Evolutionary conservation across 2,888 invertebrate genomes (phyloP), one percentile per base, ranked within the genome.

Genomic region (Drosophila lutescens): DNA sequence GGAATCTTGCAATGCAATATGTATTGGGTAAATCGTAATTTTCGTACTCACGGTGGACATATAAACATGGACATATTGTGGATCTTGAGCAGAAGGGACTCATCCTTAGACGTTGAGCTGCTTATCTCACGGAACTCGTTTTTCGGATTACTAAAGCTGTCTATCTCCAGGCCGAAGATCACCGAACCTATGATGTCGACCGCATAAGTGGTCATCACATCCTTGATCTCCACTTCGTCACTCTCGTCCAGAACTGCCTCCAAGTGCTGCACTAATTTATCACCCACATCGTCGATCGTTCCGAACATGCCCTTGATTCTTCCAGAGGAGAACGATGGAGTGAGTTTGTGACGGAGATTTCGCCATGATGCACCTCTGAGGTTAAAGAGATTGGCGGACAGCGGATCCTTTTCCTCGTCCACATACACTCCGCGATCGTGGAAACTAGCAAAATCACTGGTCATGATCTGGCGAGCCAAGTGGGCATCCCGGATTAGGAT

Each of bases 221-320:
- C 85, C 55, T 90, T 91, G 15, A 94, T 92, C 77, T 95, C 93
- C 0, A 94, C 84, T 61, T 70, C 63, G 0, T 91, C 91, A 0
- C 89, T 55, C 63, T 92, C 91, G 1, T 90, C 72, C 68, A 66
- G 86, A 44, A 51, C 88, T 58, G 23, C 59, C 49, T 92, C 90
- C 8, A 93, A 91, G 60, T 93, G 93, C 6, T 90, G 83, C 2
- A 93, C 87, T 76, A 95, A 93, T 61, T 93, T 93, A 12, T 93
- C 90, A 0, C 94, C 94, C 61, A 94, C 94, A 38, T 93, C 92
- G 43, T 94, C 93, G 12, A 95, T 93, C 0, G 94, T 93, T 0
- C 92, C 92, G 78, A 94, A 95, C 94, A 95, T 95, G 2, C 91
- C 93, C 88, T 94, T 95, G 51, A 96, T 90, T 90, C 95, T 95